Evolutionary conservation across 2,888 invertebrate genomes (phyloP).

Genomic region (Alcis repandata): DNA sequence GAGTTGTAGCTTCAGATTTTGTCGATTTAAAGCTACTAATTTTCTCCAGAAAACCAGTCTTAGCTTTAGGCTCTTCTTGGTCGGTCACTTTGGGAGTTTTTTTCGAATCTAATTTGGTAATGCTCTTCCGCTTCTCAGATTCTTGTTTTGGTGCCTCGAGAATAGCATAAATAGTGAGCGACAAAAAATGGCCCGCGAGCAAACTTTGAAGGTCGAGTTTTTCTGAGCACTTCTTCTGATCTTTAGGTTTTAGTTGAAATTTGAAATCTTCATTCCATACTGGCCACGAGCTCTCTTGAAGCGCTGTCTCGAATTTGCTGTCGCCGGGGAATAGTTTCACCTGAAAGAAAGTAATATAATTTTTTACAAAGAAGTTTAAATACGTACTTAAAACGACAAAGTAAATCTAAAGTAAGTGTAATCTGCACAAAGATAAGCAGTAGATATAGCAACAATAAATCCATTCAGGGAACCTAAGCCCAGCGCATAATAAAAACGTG

Average conservation of each 20-base stretch:
- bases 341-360: slow-evolving; percentile 76
- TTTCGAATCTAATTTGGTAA: slow-evolving; percentile 70
- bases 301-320: slow-evolving; percentile 91
- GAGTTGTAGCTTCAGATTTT: slow-evolving; percentile 76
- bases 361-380: slow-evolving; percentile 15
- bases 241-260: slow-evolving; percentile 88
- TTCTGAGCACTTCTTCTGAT: slow-evolving; percentile 77
- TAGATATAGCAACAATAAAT: too few relatives aligned
- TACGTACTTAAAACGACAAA: too few relatives aligned
- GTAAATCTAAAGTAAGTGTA: too few relatives aligned
- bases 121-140: slow-evolving; percentile 70
- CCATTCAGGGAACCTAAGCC: too few relatives aligned
- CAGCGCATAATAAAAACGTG: too few relatives aligned
- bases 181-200: slow-evolving; percentile 89
- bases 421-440: neutral
- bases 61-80: slow-evolving; percentile 80
- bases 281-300: slow-evolving; percentile 92
- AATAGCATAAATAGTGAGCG: slow-evolving; percentile 89
- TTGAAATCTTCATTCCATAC: slow-evolving; percentile 93
- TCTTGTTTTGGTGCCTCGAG: slow-evolving; percentile 86
- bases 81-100: slow-evolving; percentile 72
- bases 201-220: slow-evolving; percentile 85
- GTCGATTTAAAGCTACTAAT: slow-evolving; percentile 81
- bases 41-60: slow-evolving; percentile 81
- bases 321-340: slow-evolving; percentile 92